Conservation (phyloP, 2,797 vertebrate species). For the Pelodytes ibericus region DNA sequence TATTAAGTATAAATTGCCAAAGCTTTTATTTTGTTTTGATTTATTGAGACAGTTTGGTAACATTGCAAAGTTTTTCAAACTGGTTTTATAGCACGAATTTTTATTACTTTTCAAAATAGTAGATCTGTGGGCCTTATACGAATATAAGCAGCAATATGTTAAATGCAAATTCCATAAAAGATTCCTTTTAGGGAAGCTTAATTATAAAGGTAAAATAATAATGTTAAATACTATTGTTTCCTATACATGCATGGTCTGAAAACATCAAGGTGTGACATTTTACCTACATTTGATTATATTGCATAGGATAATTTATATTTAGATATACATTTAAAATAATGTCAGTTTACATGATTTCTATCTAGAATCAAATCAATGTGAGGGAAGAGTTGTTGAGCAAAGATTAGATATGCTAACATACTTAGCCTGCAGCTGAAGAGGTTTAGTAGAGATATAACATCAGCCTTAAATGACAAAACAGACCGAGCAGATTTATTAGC, state of each 20-base stretch:
- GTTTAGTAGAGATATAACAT: conserved; percentile 54
- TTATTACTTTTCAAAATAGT: too few relatives aligned
- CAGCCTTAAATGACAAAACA: conserved; percentile 51
- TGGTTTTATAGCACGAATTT: too few relatives aligned
- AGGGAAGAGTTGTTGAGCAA: conserved; percentile 52
- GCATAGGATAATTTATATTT: conserved; percentile 5
- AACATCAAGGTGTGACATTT: background rate
- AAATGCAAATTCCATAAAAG: background rate
- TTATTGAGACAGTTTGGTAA: too few relatives aligned
- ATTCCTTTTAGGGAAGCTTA: background rate
- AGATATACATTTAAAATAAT: conserved; percentile 43
- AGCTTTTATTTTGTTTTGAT: too few relatives aligned
- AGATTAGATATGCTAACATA: conserved; percentile 56
- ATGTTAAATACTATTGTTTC: background rate
- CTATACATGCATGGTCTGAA: background rate
- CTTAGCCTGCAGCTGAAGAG: conserved; percentile 49
- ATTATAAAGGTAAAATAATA: background rate
- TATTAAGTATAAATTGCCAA: too few relatives aligned
- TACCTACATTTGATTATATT: background rate
- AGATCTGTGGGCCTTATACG: too few relatives aligned
- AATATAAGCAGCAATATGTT: background rate
- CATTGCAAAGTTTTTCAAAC: too few relatives aligned
- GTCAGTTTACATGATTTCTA: conserved; percentile 52
- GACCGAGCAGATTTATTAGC: conserved; percentile 52
- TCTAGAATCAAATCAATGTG: conserved; percentile 49